A percentile compares a stretch with the other conserved stretches of the same genome.
Evolutionary conservation across 2,797 vertebrate species (phyloP).

Genomic region (Rhinella marina): DNA sequence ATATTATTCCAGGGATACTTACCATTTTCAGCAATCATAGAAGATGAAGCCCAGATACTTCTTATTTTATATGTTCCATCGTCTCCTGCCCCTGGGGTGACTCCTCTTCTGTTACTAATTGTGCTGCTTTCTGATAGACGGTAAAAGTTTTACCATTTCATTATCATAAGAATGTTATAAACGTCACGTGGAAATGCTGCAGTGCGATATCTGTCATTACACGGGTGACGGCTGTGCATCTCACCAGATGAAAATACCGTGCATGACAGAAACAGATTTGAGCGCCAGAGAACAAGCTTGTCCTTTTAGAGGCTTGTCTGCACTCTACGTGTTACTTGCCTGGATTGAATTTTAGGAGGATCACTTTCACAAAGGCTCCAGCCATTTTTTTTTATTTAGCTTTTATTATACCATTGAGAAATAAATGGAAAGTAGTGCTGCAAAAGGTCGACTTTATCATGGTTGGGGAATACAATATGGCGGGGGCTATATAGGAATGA

Average conservation of each 20-base stretch:
- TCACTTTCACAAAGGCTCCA: conserved; percentile 29
- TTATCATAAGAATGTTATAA: conserved; percentile 8
- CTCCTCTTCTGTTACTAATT: background rate
- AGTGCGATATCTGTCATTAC: background rate
- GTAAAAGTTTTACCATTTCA: background rate
- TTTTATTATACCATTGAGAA: conserved; percentile 45
- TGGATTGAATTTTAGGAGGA: conserved; percentile 31
- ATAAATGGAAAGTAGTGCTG: conserved; percentile 1
- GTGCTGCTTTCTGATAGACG: background rate
- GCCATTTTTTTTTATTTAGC: background rate
- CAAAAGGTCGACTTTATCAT: background rate
- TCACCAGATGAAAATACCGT: conserved; percentile 3
- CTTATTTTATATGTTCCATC: background rate
- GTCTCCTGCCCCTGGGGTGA: background rate
- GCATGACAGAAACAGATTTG: conserved; percentile 52
- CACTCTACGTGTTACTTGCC: conserved; percentile 19
- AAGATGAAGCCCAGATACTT: background rate
- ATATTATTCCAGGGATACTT: background rate
- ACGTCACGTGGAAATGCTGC: background rate
- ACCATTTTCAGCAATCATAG: background rate
- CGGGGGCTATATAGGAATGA: no score
- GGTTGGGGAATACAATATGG: background rate
- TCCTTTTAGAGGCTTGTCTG: conserved; percentile 31
- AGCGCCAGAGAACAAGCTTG: background rate
- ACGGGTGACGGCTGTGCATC: background rate